Conservation (phyloP, 2,113 vertebrate species). For the Montifringilla adamsi region DNA sequence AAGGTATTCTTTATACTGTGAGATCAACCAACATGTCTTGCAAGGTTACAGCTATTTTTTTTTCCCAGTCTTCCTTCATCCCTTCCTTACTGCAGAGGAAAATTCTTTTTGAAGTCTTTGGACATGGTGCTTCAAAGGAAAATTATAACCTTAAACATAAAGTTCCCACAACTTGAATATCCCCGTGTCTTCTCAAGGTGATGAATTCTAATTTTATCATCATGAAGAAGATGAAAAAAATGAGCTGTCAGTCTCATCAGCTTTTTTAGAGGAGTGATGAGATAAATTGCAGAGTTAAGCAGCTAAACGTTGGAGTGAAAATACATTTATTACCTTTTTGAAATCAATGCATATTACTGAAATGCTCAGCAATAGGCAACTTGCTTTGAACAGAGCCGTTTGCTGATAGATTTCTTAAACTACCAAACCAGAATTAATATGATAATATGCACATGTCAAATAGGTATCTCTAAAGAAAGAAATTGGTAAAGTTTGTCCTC, state of each 20-base stretch:
- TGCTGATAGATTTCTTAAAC: background rate
- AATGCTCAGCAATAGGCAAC: background rate
- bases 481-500: background rate
- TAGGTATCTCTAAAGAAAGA: background rate
- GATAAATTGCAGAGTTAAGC: background rate
- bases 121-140: constrained; percentile 28
- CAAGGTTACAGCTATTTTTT: background rate
- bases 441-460: background rate
- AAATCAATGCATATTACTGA: background rate
- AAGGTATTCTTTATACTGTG: background rate
- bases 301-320: background rate
- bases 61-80: background rate
- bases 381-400: background rate
- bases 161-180: background rate
- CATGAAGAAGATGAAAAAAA: background rate
- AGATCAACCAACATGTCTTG: background rate
- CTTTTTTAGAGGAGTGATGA: background rate
- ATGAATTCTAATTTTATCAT: background rate
- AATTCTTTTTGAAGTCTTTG: constrained; percentile 47
- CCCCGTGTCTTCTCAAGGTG: background rate
- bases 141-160: constrained; percentile 5
- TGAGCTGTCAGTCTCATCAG: background rate
- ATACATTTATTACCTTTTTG: background rate
- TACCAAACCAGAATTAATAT: background rate
- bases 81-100: background rate